Conservation (phyloP, 2,888 invertebrate genomes). For the Cheilosia urbana region DNA sequence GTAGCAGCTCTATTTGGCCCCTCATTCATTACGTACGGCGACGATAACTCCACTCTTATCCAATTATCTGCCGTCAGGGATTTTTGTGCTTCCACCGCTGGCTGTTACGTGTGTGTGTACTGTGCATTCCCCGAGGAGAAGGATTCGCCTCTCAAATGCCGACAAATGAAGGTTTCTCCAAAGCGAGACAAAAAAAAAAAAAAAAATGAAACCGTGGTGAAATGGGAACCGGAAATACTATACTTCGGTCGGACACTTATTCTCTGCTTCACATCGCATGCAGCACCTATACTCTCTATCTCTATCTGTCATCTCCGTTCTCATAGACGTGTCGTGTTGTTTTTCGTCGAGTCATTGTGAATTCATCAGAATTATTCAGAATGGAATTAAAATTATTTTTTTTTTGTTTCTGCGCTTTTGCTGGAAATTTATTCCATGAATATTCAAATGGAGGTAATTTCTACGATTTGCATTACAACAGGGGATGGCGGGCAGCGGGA, state of each 20-base stretch:
- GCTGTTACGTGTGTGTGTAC: background rate
- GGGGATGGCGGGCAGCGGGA: background rate
- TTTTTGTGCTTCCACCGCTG: conserved; percentile 26
- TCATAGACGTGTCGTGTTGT: conserved; percentile 34
- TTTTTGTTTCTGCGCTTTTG: conserved; percentile 12
- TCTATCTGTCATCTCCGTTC: conserved; percentile 6
- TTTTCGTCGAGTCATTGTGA: conserved; percentile 67
- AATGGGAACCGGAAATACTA: conserved; percentile 63
- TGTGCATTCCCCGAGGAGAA: background rate
- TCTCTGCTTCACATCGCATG: conserved; percentile 9
- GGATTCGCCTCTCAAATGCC: conserved; percentile 9
- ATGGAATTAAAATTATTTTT: conserved; percentile 71
- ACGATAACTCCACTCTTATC: conserved; percentile 73
- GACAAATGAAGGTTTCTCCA: conserved; percentile 4
- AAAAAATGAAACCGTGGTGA: conserved; percentile 13
- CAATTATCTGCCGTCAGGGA: conserved; percentile 70
- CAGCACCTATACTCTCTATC: conserved; percentile 10
- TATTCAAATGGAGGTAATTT: conserved; percentile 75
- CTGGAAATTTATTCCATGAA: conserved; percentile 75
- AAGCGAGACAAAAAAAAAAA: conserved; percentile 24
- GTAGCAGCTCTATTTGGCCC: conserved; percentile 21
- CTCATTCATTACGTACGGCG: conserved; percentile 69
- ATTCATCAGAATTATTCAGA: conserved; percentile 76
- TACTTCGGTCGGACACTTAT: conserved; percentile 68
- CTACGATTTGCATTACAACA: conserved; percentile 62